Evolutionary conservation across 2,113 vertebrate species (phyloP), one percentile per base, ranked within the genome.

Genomic region (Aldabrachelys gigantea): DNA sequence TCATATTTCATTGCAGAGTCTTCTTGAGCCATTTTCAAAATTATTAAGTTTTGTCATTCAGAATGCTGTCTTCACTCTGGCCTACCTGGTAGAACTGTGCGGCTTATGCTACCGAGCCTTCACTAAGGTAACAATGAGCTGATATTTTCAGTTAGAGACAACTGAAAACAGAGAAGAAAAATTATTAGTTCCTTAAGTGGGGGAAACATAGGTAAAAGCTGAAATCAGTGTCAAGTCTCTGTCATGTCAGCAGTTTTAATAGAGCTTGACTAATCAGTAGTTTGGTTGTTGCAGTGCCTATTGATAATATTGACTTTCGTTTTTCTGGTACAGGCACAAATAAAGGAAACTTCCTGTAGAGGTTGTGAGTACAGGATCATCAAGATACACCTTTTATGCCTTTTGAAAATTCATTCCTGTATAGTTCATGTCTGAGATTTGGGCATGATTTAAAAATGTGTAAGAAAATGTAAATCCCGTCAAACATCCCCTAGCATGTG

Each of bases 21-120:
- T 99, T 95, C 97, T 99, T 98, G 99, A 99, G 92, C 99, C 99
- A 21, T 99, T 99, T 97, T 99, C 99, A 94, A 99, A 99, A 95
- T 98, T 99, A 65, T 98, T 99, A 87, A 99, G 99, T 96, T 99
- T 99, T 95, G 99, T 99, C 31, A 99, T 99, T 97, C 99, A 99
- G 98, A 99, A 99, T 87, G 99, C 99, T 17, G 97, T 99, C 84
- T 99, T 99, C 97, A 99, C 99, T 52, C 98, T 99, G 93, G 99
- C 99, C 85, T 99, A 99, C 98, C 98, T 99, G 80, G 99, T 99
- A n/a, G 99, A 99, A 89, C 98, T 99, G 16, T 99, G 99, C 89
- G 99, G 99, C 88, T 98, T 99, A 72, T 99, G 99, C 96, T 99
- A 99, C 98, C 98, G 99, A 97, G 99, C 98, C 82, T 99, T 99